These are phyloP conservation scores for Micronycteris hirsuta DNA, from an alignment of 2,113 vertebrate genomes.

Conservation along the genomic window DNA sequence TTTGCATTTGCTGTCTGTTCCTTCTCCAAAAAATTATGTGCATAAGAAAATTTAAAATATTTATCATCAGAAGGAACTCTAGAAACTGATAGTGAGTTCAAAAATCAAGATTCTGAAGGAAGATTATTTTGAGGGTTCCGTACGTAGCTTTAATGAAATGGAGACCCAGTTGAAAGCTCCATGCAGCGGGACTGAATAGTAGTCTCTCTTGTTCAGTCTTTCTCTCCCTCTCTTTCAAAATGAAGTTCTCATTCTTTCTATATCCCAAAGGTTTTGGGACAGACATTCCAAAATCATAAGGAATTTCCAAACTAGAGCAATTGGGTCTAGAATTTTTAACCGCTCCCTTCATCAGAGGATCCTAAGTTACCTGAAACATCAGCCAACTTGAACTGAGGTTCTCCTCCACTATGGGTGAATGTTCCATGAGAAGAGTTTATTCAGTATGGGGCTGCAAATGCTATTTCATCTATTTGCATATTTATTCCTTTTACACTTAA, in stretches of 20 bases:
- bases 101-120: neutral
- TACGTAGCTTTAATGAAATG: neutral
- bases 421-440: conserved; percentile 41
- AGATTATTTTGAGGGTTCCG: neutral
- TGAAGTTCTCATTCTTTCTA: neutral
- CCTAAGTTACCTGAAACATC: neutral
- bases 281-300: neutral
- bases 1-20: neutral
- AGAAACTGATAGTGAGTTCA: neutral
- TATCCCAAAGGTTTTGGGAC: neutral
- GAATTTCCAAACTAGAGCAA: neutral
- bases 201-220: neutral
- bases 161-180: neutral
- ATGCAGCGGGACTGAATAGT: neutral
- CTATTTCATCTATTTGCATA: conserved; percentile 37
- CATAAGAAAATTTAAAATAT: neutral
- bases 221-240: neutral
- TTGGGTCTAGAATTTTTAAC: neutral
- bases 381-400: conserved; percentile 6
- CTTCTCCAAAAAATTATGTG: neutral
- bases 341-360: neutral
- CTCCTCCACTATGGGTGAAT: conserved; percentile 10
- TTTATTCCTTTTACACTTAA: conserved; percentile 27
- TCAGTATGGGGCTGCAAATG: conserved; percentile 51
- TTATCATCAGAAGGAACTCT: neutral